phyloP scores from a whole-genome alignment of 2,888 invertebrate species.

The Drosophila quinaria region DNA sequence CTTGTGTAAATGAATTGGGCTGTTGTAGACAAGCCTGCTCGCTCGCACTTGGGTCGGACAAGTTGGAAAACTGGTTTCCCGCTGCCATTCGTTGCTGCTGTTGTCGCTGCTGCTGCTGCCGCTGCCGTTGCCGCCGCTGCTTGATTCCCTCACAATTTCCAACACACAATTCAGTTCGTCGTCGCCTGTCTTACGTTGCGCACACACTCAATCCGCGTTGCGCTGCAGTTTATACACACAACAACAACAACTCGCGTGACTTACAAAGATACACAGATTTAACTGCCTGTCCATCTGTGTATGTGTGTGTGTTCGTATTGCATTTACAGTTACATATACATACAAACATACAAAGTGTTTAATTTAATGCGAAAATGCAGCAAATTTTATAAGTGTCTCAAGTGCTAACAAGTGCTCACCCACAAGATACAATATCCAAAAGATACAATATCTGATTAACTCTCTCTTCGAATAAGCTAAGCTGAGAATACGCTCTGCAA shows the following conservation, averaged over 20 bases:
- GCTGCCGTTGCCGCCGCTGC: conserved; percentile 13
- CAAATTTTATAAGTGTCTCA: conserved; percentile 59
- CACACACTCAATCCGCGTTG: conserved; percentile 81
- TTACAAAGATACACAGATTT: conserved; percentile 33
- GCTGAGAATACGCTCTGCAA: conserved; percentile 36
- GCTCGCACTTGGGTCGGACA: conserved; percentile 39
- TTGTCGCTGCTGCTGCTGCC: conserved; percentile 23
- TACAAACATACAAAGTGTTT: conserved; percentile 33
- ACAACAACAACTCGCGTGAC: conserved; percentile 29
- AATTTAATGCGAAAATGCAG: conserved; percentile 53
- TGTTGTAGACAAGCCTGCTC: conserved; percentile 19
- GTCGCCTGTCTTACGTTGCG: conserved; percentile 86
- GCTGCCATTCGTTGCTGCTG: conserved; percentile 68
- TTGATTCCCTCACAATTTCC: conserved; percentile 73
- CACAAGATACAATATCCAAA: conserved; percentile 37
- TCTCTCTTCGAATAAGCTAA: conserved; percentile 8
- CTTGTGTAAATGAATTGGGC: background rate
- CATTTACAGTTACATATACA: conserved; percentile 34
- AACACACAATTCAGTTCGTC: conserved; percentile 85
- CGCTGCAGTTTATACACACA: conserved; percentile 44
- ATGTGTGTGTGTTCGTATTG: conserved; percentile 14
- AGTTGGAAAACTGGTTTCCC: conserved; percentile 77
- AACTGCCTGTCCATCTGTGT: conserved; percentile 15
- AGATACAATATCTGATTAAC: conserved; percentile 37
- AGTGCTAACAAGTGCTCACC: conserved; percentile 67